These are phyloP conservation scores for Eleginops maclovinus DNA, from an alignment of 2,113 vertebrate species.

Conservation along the genomic window DNA sequence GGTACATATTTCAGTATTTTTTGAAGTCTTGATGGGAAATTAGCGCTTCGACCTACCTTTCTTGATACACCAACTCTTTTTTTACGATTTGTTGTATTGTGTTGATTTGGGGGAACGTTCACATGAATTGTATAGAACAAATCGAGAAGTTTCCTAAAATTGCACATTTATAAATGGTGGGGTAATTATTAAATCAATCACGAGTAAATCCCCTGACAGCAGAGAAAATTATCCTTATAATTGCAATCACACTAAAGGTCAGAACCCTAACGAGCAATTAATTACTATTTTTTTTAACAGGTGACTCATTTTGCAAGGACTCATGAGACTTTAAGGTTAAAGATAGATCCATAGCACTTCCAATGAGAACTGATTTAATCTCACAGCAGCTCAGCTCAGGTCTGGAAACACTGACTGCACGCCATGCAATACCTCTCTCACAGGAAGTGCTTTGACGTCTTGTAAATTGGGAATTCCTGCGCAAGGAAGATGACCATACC, in stretches of 20 bases:
- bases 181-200: neutral
- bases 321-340: neutral
- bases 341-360: neutral
- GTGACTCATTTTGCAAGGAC: neutral
- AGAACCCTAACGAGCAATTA: neutral
- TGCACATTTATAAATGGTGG: too few species aligned
- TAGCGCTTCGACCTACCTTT: neutral
- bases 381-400: constrained; percentile 8
- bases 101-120: too few species aligned
- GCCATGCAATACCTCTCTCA: constrained; percentile 24
- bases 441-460: constrained; percentile 21
- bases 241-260: neutral
- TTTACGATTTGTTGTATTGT: too few species aligned
- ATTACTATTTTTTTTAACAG: neutral
- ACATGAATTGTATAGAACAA: too few species aligned
- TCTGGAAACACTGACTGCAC: constrained; percentile 9
- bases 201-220: neutral
- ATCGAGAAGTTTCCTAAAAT: too few species aligned
- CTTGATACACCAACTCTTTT: neutral
- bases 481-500: constrained; percentile 24
- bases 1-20: too few species aligned
- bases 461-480: constrained; percentile 34
- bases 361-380: neutral
- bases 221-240: neutral
- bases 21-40: neutral